A percentile compares a stretch with the other conserved stretches of the same genome.
Evolutionary conservation across 2,888 invertebrate species (phyloP).

Genomic region (Melieria picta): DNA sequence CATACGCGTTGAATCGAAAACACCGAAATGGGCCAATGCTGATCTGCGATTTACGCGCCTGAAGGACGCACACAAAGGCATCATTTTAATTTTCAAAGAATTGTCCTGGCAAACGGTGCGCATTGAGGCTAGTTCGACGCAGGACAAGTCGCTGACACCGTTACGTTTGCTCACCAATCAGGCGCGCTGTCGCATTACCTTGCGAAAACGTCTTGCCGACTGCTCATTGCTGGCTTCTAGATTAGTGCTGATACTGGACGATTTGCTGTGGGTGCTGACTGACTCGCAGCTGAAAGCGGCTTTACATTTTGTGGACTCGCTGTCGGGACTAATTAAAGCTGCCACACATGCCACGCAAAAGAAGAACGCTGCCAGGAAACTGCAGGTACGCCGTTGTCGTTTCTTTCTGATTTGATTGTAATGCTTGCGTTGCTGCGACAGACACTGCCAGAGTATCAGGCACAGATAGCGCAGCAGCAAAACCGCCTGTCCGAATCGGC

Average conservation of each 20-base stretch:
- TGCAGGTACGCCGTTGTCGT: constrained; percentile 70
- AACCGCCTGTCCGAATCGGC: constrained; percentile 60
- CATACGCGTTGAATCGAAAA: constrained; percentile 92
- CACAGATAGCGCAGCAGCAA: constrained; percentile 74
- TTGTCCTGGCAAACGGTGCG: constrained; percentile 96
- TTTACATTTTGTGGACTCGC: constrained; percentile 86
- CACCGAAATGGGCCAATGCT: constrained; percentile 87
- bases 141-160: constrained; percentile 83
- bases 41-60: constrained; percentile 92
- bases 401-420: background rate
- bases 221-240: constrained; percentile 93
- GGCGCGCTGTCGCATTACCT: constrained; percentile 92
- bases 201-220: constrained; percentile 93
- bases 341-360: constrained; percentile 80
- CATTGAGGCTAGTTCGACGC: constrained; percentile 90
- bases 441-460: constrained; percentile 79
- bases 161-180: constrained; percentile 92
- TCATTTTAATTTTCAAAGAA: constrained; percentile 96
- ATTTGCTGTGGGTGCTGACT: constrained; percentile 95
- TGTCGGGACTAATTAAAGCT: constrained; percentile 84
- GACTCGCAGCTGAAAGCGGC: constrained; percentile 96
- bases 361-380: constrained; percentile 85
- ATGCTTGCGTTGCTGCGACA: constrained; percentile 36
- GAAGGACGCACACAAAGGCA: constrained; percentile 87
- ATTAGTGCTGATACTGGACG: constrained; percentile 91